Conservation (phyloP, 2,888 invertebrate species). For the Brenthis ino region DNA sequence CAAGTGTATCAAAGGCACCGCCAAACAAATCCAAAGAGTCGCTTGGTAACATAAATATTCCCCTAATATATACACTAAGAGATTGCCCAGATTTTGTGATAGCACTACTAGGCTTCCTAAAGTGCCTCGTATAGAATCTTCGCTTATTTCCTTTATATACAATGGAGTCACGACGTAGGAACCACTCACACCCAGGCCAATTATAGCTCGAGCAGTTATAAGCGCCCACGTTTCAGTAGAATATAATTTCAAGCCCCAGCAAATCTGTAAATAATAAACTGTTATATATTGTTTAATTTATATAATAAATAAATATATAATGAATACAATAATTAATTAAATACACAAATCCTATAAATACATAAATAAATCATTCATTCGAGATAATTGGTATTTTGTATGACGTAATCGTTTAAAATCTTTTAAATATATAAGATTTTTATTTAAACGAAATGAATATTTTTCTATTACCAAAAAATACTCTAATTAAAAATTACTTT, state of each 20-base stretch:
- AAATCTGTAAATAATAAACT: conserved; percentile 51
- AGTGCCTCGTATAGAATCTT: conserved; percentile 70
- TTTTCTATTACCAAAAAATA: too few species aligned
- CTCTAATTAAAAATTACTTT: too few species aligned
- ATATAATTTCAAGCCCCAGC: conserved; percentile 70
- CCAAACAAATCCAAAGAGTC: conserved; percentile 68
- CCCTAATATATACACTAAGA: conserved; percentile 67
- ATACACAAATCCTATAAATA: neutral
- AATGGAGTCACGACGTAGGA: conserved; percentile 74
- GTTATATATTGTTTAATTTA: too few species aligned
- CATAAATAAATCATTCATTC: neutral
- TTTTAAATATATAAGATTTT: too few species aligned
- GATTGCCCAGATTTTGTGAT: conserved; percentile 71
- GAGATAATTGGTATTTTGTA: too few species aligned
- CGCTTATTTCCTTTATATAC: conserved; percentile 76
- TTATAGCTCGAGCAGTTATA: conserved; percentile 67
- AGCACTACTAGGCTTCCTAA: conserved; percentile 70
- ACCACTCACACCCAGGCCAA: conserved; percentile 71
- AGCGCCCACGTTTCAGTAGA: conserved; percentile 73
- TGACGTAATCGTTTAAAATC: too few species aligned
- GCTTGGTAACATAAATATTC: conserved; percentile 70
- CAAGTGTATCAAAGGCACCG: conserved; percentile 68
- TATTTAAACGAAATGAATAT: too few species aligned
- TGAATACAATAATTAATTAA: neutral
- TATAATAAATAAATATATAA: conserved; percentile 1